Conservation (phyloP, 2,113 vertebrate genomes). For the Galbula dea region DNA sequence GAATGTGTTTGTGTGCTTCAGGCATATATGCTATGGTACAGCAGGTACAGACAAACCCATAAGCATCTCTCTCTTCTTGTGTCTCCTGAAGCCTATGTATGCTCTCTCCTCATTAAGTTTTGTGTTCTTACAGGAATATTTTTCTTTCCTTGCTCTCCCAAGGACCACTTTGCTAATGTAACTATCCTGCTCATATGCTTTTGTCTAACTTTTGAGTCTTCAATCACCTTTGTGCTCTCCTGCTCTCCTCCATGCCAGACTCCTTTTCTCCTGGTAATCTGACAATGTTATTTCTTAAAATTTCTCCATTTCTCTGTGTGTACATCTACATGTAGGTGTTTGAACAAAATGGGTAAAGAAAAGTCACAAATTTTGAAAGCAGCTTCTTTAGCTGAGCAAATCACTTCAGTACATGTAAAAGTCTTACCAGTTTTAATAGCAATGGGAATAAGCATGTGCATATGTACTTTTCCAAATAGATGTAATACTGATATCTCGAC, state of each 20-base stretch:
- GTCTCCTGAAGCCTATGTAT: background rate
- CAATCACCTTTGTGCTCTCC: background rate
- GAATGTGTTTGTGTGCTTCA: accelerated
- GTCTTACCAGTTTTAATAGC: background rate
- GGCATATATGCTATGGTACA: background rate
- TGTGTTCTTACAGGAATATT: background rate
- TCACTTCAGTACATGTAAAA: background rate
- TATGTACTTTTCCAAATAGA: background rate
- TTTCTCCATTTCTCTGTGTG: background rate
- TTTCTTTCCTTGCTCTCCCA: background rate
- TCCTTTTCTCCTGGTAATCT: background rate
- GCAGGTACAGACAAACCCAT: background rate
- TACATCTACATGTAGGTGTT: background rate
- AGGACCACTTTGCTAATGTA: background rate
- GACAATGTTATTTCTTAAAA: background rate
- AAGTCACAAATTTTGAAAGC: background rate
- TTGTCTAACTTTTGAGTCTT: background rate
- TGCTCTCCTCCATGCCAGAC: background rate
- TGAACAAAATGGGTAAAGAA: background rate
- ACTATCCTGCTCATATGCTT: background rate
- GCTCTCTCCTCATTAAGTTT: background rate
- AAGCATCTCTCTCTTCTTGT: background rate
- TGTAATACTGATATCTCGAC: background rate
- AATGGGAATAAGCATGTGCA: background rate
- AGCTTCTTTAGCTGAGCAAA: background rate